Percentiles rank a stretch among this genome's conserved stretches.
Evolutionary conservation across 2,797 vertebrate genomes (phyloP).

Genomic region (Dermochelys coriacea): DNA sequence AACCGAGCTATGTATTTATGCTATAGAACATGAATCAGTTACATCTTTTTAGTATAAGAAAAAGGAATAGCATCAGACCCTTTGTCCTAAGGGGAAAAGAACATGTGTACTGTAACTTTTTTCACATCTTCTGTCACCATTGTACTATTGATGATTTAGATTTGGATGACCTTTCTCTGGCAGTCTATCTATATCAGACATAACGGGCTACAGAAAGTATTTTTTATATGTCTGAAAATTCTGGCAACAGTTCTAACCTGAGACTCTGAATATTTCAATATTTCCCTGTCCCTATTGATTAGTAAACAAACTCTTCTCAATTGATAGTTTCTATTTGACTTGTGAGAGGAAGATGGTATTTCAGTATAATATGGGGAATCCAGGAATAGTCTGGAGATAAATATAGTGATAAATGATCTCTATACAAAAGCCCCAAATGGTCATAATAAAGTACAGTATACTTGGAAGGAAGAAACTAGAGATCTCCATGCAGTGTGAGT

Average conservation of each 20-base stretch:
- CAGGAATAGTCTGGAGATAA: neutral
- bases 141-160: constrained; percentile 63
- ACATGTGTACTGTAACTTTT: constrained; percentile 66
- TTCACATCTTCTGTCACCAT: constrained; percentile 63
- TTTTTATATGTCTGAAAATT: constrained; percentile 65
- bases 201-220: constrained; percentile 62
- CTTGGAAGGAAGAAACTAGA: neutral
- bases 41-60: constrained; percentile 62
- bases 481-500: neutral
- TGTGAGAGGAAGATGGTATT: neutral
- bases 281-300: neutral
- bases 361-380: neutral
- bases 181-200: constrained; percentile 63
- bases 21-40: constrained; percentile 62
- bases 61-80: constrained; percentile 63
- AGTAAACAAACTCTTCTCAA: constrained; percentile 21
- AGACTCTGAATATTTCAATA: neutral
- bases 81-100: constrained; percentile 65
- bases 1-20: constrained; percentile 42
- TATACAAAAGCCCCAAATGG: neutral
- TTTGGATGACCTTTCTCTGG: constrained; percentile 67
- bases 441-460: neutral
- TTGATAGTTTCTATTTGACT: neutral
- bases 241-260: constrained; percentile 40
- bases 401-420: neutral